Conservation (phyloP, 1,140 invertebrate species). For the Aphelinus atriplicis region DNA sequence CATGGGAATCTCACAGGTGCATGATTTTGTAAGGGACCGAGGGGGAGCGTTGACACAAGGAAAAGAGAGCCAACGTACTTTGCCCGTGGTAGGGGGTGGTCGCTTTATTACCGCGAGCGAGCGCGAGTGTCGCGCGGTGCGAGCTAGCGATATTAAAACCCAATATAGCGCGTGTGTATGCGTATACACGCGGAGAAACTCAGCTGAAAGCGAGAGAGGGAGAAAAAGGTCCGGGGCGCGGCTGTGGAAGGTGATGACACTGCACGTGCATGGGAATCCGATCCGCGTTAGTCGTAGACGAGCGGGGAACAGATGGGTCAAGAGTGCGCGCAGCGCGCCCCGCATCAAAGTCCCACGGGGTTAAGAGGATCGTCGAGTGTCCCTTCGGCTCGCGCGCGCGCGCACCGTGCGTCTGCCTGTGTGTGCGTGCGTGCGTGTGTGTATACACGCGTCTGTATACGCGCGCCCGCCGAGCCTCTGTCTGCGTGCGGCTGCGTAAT, state of each 20-base stretch:
- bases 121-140: too few species aligned
- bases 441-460: not conserved
- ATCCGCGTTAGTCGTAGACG: constrained; percentile 42
- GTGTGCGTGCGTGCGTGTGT: too few species aligned
- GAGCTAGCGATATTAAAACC: not conserved
- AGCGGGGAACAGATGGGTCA: constrained; percentile 54
- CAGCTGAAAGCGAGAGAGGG: too few species aligned
- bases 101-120: too few species aligned
- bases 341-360: constrained; percentile 50
- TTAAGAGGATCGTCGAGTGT: constrained; percentile 43
- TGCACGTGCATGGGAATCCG: constrained; percentile 64
- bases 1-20: constrained; percentile 66
- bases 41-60: constrained; percentile 34
- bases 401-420: too few species aligned
- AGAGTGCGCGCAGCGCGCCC: constrained; percentile 38
- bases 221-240: constrained; percentile 5
- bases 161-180: constrained; percentile 31
- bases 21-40: constrained; percentile 56
- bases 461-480: not conserved
- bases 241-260: constrained; percentile 61
- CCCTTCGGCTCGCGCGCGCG: not conserved
- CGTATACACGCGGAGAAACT: not conserved
- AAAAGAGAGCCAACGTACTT: not conserved
- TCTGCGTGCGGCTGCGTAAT: constrained; percentile 35
- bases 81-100: too few species aligned